Evolutionary conservation across 2,888 invertebrate species (phyloP).

Genomic region (Drosophila rellima): DNA sequence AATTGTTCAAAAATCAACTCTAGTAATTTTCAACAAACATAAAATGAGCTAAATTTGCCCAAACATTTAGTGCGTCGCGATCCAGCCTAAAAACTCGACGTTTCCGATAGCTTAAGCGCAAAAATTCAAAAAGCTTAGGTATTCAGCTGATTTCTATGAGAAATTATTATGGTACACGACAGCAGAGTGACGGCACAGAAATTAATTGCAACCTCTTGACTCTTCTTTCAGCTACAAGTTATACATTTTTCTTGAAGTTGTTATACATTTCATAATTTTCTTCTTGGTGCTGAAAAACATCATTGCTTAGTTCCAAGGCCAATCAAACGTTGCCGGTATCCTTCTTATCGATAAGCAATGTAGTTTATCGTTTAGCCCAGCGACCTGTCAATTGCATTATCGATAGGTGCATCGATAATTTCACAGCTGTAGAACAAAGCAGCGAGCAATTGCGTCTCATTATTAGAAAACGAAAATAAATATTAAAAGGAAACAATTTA

Average conservation of each 20-base stretch:
- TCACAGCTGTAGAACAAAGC: slow-evolving; percentile 59
- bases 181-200: too few relatives aligned
- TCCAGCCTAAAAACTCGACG: neutral
- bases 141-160: too few relatives aligned
- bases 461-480: slow-evolving; percentile 47
- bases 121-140: too few relatives aligned
- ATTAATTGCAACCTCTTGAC: too few relatives aligned
- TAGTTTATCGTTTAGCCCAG: slow-evolving; percentile 10
- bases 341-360: too few relatives aligned
- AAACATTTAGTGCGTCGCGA: neutral
- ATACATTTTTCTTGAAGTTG: too few relatives aligned
- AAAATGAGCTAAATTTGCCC: slow-evolving; percentile 2
- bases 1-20: neutral
- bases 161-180: too few relatives aligned
- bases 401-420: slow-evolving; percentile 44
- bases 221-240: too few relatives aligned
- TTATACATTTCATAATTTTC: too few relatives aligned
- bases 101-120: neutral
- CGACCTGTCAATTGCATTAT: neutral
- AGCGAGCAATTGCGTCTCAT: slow-evolving; percentile 54
- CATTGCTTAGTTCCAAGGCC: too few relatives aligned
- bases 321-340: too few relatives aligned
- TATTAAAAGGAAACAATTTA: slow-evolving; percentile 8
- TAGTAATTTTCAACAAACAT: neutral
- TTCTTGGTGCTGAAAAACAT: too few relatives aligned